Evolutionary conservation across 2,113 vertebrate species (phyloP).

Genomic region (Pseudopipra pipra): DNA sequence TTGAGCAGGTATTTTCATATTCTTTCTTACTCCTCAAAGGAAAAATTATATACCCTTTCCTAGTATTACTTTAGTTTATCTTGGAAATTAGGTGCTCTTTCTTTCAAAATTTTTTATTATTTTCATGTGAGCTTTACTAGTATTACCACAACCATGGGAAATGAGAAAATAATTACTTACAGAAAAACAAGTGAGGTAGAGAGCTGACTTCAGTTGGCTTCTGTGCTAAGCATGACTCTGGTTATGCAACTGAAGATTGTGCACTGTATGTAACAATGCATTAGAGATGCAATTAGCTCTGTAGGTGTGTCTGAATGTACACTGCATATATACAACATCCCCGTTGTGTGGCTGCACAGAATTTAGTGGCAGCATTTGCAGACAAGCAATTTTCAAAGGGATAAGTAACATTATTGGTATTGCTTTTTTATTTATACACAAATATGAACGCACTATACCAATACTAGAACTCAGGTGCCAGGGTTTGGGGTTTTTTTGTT

Average conservation of each 20-base stretch:
- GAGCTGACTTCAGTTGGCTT: neutral
- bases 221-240: neutral
- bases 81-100: neutral
- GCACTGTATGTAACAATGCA: fast-evolving
- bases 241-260: neutral
- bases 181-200: neutral
- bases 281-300: neutral
- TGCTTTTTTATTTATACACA: neutral
- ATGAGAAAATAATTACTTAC: neutral
- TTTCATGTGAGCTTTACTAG: neutral
- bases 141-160: neutral
- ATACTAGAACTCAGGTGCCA: neutral
- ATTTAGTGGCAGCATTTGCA: neutral
- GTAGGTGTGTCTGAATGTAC: neutral
- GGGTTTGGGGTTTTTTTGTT: neutral
- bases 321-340: neutral
- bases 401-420: neutral
- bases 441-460: neutral
- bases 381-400: neutral
- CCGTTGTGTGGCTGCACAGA: neutral
- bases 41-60: neutral
- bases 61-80: neutral
- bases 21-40: neutral
- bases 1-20: neutral
- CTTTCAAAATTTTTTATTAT: neutral